A percentile compares a stretch with the other conserved stretches of the same genome.
Evolutionary conservation across 1,140 invertebrate species (phyloP).

Genomic region (Platyscapa corneri): DNA sequence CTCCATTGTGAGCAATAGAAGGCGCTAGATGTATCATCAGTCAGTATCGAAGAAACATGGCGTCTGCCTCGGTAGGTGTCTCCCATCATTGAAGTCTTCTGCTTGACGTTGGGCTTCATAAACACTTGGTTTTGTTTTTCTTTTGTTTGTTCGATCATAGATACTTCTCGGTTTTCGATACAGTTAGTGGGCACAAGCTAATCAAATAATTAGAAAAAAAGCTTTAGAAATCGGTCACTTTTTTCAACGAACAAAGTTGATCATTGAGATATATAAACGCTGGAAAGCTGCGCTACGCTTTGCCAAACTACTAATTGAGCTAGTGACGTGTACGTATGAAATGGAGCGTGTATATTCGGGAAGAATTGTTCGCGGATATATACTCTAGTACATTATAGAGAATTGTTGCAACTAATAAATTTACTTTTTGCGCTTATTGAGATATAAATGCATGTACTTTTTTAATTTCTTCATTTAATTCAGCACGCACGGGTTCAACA

Average conservation of each 20-base stretch:
- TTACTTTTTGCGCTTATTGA: constrained; percentile 14
- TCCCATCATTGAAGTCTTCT: constrained; percentile 35
- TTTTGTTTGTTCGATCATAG: background rate
- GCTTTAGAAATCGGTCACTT: background rate
- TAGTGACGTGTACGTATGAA: constrained; percentile 49
- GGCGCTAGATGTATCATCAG: background rate
- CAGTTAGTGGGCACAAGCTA: too few relatives aligned
- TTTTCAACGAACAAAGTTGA: background rate
- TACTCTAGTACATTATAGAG: background rate
- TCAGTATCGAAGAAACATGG: constrained; percentile 61
- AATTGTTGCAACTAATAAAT: background rate
- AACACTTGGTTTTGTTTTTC: background rate
- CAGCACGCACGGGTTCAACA: background rate
- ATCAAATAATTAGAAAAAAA: too few relatives aligned
- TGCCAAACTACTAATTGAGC: constrained; percentile 3
- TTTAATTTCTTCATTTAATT: background rate
- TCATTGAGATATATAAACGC: background rate
- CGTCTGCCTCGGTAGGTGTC: constrained; percentile 71
- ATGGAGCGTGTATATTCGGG: constrained; percentile 18
- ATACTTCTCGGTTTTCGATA: background rate
- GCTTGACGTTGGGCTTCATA: constrained; percentile 25
- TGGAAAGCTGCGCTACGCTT: constrained; percentile 41
- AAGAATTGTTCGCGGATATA: constrained; percentile 1
- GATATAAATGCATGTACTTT: background rate
- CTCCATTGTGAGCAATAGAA: background rate